A percentile compares a stretch with the other conserved stretches of the same genome.
Conservation (phyloP, 1,140 invertebrate genomes). For the Drosophila sechellia region DNA sequence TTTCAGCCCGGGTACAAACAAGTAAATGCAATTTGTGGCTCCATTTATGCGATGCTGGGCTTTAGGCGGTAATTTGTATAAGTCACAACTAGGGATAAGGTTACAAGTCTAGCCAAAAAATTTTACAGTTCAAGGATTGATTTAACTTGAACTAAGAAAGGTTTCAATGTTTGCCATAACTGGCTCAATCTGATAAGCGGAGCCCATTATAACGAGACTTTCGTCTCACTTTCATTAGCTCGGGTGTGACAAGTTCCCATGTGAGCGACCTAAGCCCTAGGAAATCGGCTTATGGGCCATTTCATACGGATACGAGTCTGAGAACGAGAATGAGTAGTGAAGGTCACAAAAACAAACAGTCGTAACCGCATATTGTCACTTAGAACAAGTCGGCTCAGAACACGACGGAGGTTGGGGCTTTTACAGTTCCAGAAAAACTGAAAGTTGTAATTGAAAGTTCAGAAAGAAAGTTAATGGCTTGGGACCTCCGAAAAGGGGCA, state of each 20-base stretch:
- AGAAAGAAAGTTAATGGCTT: slow-evolving; percentile 65
- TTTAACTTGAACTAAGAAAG: no score
- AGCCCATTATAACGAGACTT: neutral
- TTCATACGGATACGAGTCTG: neutral
- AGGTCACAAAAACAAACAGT: slow-evolving; percentile 32
- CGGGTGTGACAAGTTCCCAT: slow-evolving; percentile 19
- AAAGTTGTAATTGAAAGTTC: slow-evolving; percentile 78
- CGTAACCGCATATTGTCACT: slow-evolving; percentile 27
- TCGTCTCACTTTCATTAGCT: slow-evolving; percentile 20
- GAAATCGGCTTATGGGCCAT: slow-evolving; percentile 34
- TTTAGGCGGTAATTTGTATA: slow-evolving; percentile 1
- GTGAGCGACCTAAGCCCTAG: slow-evolving; percentile 10
- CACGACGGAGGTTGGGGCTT: slow-evolving; percentile 11
- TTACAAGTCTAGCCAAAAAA: neutral
- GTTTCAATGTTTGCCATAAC: neutral
- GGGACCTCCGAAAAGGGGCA: slow-evolving; percentile 45
- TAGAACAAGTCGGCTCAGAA: slow-evolving; percentile 48
- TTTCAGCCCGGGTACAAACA: neutral
- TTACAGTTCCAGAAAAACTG: slow-evolving; percentile 52
- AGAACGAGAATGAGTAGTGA: slow-evolving; percentile 7
- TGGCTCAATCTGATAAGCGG: neutral
- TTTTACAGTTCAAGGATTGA: neutral
- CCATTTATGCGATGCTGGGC: neutral
- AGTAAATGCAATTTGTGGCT: slow-evolving; percentile 27
- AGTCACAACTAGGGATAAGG: neutral